A percentile compares a stretch with the other conserved stretches of the same genome.
Evolutionary conservation across 2,888 invertebrate genomes (phyloP).

Genomic region (Cerastis rubricosa): DNA sequence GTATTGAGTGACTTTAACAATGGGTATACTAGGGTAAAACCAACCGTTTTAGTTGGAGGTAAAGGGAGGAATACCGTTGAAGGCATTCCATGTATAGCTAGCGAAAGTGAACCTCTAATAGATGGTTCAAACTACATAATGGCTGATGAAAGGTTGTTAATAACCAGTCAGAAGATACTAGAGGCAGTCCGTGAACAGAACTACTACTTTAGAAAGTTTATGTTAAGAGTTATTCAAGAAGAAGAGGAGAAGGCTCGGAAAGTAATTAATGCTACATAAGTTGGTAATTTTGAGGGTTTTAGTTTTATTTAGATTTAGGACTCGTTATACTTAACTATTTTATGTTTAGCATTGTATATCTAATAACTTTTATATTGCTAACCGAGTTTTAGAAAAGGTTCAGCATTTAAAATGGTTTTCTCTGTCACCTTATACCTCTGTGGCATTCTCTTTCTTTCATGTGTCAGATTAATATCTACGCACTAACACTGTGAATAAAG

Average conservation of each 20-base stretch:
- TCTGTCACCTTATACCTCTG: neutral
- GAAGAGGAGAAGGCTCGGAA: constrained; percentile 59
- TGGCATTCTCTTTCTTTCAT: neutral
- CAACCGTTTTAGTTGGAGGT: constrained; percentile 68
- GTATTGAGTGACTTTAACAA: constrained; percentile 81
- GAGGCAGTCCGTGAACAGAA: constrained; percentile 84
- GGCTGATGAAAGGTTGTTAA: constrained; percentile 81
- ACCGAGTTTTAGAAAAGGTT: neutral
- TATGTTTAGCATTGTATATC: neutral
- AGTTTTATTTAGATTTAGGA: constrained; percentile 18
- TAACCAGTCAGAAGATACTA: constrained; percentile 82
- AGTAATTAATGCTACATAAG: neutral
- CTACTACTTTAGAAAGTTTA: constrained; percentile 71
- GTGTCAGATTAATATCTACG: too few relatives aligned
- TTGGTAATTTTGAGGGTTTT: neutral
- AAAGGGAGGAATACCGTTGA: constrained; percentile 75
- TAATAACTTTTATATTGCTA: neutral
- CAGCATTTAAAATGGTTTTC: neutral
- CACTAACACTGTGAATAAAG: neutral
- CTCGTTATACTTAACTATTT: neutral
- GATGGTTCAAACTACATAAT: constrained; percentile 48
- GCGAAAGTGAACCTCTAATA: constrained; percentile 43
- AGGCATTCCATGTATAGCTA: constrained; percentile 80
- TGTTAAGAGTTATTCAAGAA: constrained; percentile 67
- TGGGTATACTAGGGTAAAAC: constrained; percentile 82